Evolutionary conservation across 2,888 invertebrate genomes (phyloP), one percentile per base, ranked within the genome.

Genomic region (Ormia ochracea): DNA sequence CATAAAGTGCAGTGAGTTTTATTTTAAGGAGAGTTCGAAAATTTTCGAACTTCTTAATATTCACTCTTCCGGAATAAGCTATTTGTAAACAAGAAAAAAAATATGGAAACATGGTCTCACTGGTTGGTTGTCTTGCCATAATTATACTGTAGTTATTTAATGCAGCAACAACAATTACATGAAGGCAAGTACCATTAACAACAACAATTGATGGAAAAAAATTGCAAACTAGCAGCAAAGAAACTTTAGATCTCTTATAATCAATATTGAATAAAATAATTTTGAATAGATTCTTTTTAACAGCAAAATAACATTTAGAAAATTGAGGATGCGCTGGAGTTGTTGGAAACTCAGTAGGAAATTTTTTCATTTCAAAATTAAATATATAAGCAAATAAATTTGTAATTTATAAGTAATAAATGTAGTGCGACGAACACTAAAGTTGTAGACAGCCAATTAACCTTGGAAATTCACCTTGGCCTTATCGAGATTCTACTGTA

Each of bases 241-340:
- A 61, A 76, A 76, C 79, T 72, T 58, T 14, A 72, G 48, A 68
- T 69, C 66, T 50, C 14, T 68, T 75, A 66, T 63, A 72, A 76
- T 80, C 75, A 66, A 72, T 72, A 76, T 75, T 48, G 56, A 69
- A 69, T 33, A 72, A 52, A 70, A 69, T 48, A 56, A 70, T 63
- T 43, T 65, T 58, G 33, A 56, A 66, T 54, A 38, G 31, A 38
- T 76, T 69, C 52, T 61, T 45, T 61, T 38, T 54, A 61, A 54
- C 31, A 52, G 48, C 50, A 68, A 19, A 61, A 58, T 65, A 74
- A 68, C 54, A 77, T 70, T 77, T 77, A 48, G 63, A 68, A 48
- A 28, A 52, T 9, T 31, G 12, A 63, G 33, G 56, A 65, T 65
- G 52, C 52, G 54, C 21, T 38, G 54, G 23, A 10, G 17, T 31